phyloP scores from a whole-genome alignment of 2,888 invertebrate species.

The Candidula unifasciata region DNA sequence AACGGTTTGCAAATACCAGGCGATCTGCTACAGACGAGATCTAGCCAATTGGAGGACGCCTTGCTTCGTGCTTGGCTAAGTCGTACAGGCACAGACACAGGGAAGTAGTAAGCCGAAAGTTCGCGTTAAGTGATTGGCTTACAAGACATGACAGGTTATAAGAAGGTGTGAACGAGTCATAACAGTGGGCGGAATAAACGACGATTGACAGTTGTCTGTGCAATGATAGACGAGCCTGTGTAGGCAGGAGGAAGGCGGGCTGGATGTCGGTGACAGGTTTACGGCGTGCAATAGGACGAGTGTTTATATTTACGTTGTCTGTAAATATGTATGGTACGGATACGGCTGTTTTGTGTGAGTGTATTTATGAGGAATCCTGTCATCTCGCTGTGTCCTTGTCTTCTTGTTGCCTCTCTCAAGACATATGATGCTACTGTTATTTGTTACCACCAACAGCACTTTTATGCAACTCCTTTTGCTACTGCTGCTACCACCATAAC shows the following conservation, averaged over 20 bases:
- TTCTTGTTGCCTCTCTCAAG: background rate
- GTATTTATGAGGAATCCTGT: too few species aligned
- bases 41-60: background rate
- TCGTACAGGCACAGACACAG: background rate
- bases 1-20: background rate
- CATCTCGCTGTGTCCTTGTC: too few species aligned
- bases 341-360: too few species aligned
- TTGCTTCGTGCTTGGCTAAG: background rate
- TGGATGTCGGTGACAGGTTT: background rate
- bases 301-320: background rate
- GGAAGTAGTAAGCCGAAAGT: background rate
- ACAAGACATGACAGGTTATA: too few species aligned
- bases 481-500: background rate
- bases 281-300: too few species aligned
- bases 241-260: background rate
- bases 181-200: background rate
- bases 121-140: background rate
- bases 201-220: background rate
- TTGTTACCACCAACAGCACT: background rate
- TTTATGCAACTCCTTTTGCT: background rate
- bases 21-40: background rate
- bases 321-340: background rate
- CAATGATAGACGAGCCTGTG: background rate
- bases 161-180: background rate
- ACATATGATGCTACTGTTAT: background rate